Base-by-base conservation (phyloP, 1,140 invertebrate genomes). In the Drosophila bipectinata region DNA sequence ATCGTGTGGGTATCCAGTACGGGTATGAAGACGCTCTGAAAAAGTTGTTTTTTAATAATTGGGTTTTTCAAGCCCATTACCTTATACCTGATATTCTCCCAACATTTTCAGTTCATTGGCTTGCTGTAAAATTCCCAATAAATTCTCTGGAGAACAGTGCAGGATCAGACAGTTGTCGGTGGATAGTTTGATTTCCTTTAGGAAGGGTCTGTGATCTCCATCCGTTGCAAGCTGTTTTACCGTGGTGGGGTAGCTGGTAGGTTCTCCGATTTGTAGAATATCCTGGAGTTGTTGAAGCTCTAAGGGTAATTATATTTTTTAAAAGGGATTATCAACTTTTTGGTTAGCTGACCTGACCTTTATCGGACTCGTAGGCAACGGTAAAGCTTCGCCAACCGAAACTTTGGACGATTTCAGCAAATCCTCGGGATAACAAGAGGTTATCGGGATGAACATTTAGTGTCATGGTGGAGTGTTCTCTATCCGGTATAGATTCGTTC, bases 201-300 rank as follows among this genome's bases (percentile, higher is more conserved):
- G 85, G 51, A 98, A 91, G 0, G 95, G 93, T 14, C 96, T 93
- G 72, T 95, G 95, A 92, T 96, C 95, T 3, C 92, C 92, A n/a
- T 94, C 92, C 1, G 88, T 87, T 1, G 89, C 91, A 1, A 96
- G 76, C 79, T 95, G 94, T 37, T 93, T 93, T 14, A 95, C 92
- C 0, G 93, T 94, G 1, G 96, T 93, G 1, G 94, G 93, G 73
- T 92, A 80, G 91, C 93, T 90, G 60, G 92, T 76, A 34, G 94
- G 92, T 74, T 94, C 92, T 64, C 95, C 93, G 58, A 94, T 92
- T 91, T 97, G 96, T 1, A 99, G 91, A 4, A 98, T 93, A 79
- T 96, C 96, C 92, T 98, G 97, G 12, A 98, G 92, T 51, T 97
- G 94, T 47, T 97, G 94, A 2, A 99, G 92, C 90, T 96, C 95